Conservation (phyloP, 2,888 invertebrate genomes). For the Rotaria socialis region DNA sequence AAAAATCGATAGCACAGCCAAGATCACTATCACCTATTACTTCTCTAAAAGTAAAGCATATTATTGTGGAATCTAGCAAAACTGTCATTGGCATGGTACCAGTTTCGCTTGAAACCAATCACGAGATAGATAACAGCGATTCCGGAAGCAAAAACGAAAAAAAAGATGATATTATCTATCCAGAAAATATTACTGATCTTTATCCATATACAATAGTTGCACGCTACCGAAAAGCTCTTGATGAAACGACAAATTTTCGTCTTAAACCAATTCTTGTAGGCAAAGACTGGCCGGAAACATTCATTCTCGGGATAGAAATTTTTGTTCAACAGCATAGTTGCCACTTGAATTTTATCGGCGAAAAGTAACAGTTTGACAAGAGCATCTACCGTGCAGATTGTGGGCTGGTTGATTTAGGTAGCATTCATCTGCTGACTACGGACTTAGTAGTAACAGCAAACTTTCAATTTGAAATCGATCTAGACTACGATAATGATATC, state of each 20-base stretch:
- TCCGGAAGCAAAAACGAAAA: not conserved
- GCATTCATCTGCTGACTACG: not conserved
- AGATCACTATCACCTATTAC: no score
- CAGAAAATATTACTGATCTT: not conserved
- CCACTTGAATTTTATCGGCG: not conserved
- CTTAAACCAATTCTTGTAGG: not conserved
- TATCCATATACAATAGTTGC: not conserved
- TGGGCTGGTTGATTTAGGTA: not conserved
- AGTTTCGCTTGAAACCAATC: no score
- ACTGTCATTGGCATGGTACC: no score
- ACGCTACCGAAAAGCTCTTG: not conserved
- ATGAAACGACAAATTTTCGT: not conserved
- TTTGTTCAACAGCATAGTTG: not conserved
- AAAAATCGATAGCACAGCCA: no score
- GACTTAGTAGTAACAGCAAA: not conserved
- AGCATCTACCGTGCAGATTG: conserved; percentile 11
- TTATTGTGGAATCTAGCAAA: no score
- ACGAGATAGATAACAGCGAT: no score
- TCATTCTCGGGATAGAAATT: not conserved
- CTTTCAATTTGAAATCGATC: not conserved
- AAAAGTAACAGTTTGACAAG: not conserved
- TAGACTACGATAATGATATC: not conserved
- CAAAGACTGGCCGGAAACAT: not conserved
- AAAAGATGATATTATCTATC: not conserved
- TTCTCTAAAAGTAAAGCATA: no score